These are phyloP conservation scores for Melanotaenia maccullochi DNA, from an alignment of 2,797 vertebrate genomes.

Conservation along the genomic window DNA sequence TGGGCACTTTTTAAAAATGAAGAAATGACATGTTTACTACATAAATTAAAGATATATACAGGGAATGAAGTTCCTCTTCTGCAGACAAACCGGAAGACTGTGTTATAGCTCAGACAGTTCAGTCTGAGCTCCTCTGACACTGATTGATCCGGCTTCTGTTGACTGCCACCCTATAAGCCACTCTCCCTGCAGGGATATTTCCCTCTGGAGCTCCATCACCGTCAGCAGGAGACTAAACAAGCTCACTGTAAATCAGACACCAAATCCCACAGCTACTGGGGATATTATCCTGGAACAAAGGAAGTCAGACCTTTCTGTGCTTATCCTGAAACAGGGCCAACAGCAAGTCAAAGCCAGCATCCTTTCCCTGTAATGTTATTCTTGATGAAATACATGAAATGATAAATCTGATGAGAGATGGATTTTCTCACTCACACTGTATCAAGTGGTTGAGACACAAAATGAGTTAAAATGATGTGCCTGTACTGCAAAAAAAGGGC, in stretches of 20 bases:
- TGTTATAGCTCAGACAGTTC: slow-evolving; percentile 7
- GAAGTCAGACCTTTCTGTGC: slow-evolving; percentile 15
- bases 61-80: background rate
- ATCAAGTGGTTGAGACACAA: background rate
- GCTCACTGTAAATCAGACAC: slow-evolving; percentile 39
- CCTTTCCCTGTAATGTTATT: slow-evolving; percentile 1
- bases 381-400: background rate
- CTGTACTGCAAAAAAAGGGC: background rate
- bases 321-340: slow-evolving; percentile 13
- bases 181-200: slow-evolving; percentile 28
- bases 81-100: slow-evolving; percentile 3
- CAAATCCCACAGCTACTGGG: slow-evolving; percentile 33
- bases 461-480: background rate
- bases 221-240: slow-evolving; percentile 53
- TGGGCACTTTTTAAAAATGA: background rate
- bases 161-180: slow-evolving; percentile 33
- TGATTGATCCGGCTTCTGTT: slow-evolving; percentile 16
- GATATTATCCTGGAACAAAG: slow-evolving; percentile 11
- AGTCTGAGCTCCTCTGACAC: slow-evolving; percentile 17
- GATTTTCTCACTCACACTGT: background rate
- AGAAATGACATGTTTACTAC: background rate
- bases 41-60: background rate
- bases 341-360: slow-evolving; percentile 2
- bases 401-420: background rate
- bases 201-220: slow-evolving; percentile 39